Evolutionary conservation across 2,113 vertebrate species (phyloP), one percentile per base, ranked within the genome.

Genomic region (Cynoglossus semilaevis): DNA sequence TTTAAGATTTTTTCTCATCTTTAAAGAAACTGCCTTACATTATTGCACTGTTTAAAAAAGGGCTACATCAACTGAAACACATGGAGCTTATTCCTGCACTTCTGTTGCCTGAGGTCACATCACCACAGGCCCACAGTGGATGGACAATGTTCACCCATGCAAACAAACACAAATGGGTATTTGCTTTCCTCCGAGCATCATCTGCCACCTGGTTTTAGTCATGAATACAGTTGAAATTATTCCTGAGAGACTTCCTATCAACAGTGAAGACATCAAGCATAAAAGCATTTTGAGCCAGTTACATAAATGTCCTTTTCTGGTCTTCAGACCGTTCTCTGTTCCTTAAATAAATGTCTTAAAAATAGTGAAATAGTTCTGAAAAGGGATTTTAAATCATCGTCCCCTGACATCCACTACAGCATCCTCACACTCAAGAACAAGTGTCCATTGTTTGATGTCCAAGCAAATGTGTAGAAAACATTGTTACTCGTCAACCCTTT

Each of bases 111-210:
- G 51, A 11, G 79, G 85, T 86, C 77, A 80, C 51, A 53, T 74
- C 69, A 64, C 76, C 57, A 68, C 78, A 67, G 67, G 52, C 74
- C 76, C 67, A 68, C 51, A 47, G 50, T 77, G 82, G 76, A 87
- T 88, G 77, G 81, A 85, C 81, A 82, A 76, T 87, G 84, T 85
- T 84, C 82, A 87, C 59, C 72, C 68, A 82, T 85, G 81, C 80
- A 85, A 29, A 85, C 77, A 79, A 82, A 86, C 60, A 57, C 69
- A 79, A 81, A 76, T 84, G 73, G 46, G 47, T 79, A 37, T 87
- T 81, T 82, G 68, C 72, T 72, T 76, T 76, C 71, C 82, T 80
- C 60, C 51, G 19, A 86, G 85, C 77, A 1, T 74, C 63, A 61
- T 79, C 63, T 57, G 62, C 83, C 81, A 82, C 81, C 77, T 88